These are phyloP conservation scores for Cetoscarus ocellatus DNA, from an alignment of 2,797 vertebrate species.

Conservation along the genomic window DNA sequence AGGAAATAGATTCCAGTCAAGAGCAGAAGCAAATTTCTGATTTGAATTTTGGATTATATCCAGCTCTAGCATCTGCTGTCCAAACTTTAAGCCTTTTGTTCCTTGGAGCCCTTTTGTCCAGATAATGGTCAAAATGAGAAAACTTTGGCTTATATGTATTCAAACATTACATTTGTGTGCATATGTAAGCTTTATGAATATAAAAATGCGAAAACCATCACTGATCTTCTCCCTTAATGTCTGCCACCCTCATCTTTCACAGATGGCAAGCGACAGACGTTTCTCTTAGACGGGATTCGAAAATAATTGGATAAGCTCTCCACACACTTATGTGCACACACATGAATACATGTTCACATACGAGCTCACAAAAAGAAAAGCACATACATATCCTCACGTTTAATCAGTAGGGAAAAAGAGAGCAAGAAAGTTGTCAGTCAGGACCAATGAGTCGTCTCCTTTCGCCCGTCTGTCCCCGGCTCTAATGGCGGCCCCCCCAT, in stretches of 20 bases:
- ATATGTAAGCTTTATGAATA: conserved; percentile 18
- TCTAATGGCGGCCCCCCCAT: conserved; percentile 78
- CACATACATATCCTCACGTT: conserved; percentile 47
- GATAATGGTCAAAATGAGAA: conserved; percentile 16
- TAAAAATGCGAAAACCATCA: conserved; percentile 46
- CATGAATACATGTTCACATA: conserved; percentile 31
- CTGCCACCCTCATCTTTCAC: conserved; percentile 73
- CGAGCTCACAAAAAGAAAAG: conserved; percentile 36
- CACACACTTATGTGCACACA: conserved; percentile 2
- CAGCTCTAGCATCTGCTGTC: conserved; percentile 9
- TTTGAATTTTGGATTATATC: too few species aligned
- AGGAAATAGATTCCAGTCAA: too few species aligned
- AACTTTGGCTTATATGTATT: neutral
- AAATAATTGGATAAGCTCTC: conserved; percentile 81
- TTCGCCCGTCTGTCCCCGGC: conserved; percentile 69
- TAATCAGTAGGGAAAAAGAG: conserved; percentile 33
- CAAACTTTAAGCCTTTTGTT: conserved; percentile 12
- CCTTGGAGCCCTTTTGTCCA: conserved; percentile 2
- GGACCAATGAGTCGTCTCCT: conserved; percentile 74
- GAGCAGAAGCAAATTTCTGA: too few species aligned
- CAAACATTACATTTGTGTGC: conserved; percentile 9
- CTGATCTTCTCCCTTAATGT: conserved; percentile 67
- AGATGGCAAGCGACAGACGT: conserved; percentile 82
- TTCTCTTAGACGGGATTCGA: conserved; percentile 74
- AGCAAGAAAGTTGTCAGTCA: conserved; percentile 72